phyloP scores from a whole-genome alignment of 2,797 vertebrate genomes.

The Arrhamphus sclerolepis region DNA sequence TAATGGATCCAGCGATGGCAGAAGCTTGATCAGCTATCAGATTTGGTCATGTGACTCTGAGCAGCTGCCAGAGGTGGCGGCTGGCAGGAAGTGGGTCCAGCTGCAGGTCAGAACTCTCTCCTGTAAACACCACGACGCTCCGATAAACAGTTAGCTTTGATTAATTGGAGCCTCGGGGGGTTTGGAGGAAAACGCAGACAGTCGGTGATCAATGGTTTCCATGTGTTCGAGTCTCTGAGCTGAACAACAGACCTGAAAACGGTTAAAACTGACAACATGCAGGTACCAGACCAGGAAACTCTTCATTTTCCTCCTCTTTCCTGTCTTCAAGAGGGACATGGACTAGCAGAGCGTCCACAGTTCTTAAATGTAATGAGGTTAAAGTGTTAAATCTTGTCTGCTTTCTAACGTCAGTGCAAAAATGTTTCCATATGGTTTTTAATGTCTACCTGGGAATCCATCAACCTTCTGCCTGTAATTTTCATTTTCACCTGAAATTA shows the following conservation, averaged over 20 bases:
- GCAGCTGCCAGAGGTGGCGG: background rate
- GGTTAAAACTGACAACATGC: constrained; percentile 1
- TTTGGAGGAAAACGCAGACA: background rate
- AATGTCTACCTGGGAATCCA: background rate
- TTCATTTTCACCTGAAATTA: too few species aligned
- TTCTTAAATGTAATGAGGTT: too few species aligned
- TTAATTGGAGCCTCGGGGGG: constrained; percentile 26
- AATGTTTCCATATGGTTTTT: constrained; percentile 3
- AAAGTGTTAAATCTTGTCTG: background rate
- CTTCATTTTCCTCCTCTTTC: background rate
- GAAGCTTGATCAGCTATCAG: too few species aligned
- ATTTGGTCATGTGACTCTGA: background rate
- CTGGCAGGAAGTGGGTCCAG: constrained; percentile 23
- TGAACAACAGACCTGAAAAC: background rate
- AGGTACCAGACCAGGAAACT: background rate
- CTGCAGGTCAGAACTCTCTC: constrained; percentile 17
- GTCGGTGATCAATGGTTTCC: constrained; percentile 24
- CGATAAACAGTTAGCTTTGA: constrained; percentile 35
- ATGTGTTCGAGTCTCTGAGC: constrained; percentile 12
- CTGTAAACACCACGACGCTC: constrained; percentile 23
- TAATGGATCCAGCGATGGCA: too few species aligned
- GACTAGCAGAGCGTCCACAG: background rate
- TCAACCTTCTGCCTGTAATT: too few species aligned
- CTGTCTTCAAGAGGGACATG: background rate
- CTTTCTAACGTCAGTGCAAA: background rate